Evolutionary conservation across 2,113 vertebrate species (phyloP).

Genomic region (Colaptes auratus): DNA sequence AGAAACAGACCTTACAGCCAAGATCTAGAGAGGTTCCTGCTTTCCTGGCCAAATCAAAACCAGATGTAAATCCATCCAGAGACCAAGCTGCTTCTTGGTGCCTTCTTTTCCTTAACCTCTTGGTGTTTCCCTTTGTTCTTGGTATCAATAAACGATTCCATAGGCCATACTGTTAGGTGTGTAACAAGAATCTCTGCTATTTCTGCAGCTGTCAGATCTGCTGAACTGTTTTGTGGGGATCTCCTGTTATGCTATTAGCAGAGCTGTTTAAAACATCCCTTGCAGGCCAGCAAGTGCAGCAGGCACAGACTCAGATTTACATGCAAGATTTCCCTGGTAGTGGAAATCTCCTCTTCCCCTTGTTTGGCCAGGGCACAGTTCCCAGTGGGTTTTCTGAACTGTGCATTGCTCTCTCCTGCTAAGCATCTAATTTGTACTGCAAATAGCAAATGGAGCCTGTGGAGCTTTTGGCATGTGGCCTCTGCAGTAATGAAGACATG

Average conservation of each 20-base stretch:
- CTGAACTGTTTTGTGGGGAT: background rate
- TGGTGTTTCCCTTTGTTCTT: background rate
- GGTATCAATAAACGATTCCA: background rate
- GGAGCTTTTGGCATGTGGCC: background rate
- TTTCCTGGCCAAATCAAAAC: background rate
- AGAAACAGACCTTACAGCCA: background rate
- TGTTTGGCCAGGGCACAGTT: background rate
- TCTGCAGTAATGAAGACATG: background rate
- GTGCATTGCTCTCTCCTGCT: background rate
- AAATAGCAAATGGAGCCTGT: background rate
- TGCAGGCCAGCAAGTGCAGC: fast-evolving
- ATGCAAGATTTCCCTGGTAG: background rate
- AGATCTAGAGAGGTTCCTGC: background rate
- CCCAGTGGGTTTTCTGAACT: background rate
- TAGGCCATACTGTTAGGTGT: background rate
- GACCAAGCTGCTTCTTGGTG: background rate
- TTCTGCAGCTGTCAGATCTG: background rate
- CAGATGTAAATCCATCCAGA: background rate
- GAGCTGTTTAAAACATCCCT: background rate
- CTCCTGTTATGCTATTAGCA: background rate
- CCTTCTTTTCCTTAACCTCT: background rate
- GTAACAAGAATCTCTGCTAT: background rate
- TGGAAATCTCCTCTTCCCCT: background rate
- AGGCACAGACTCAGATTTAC: background rate
- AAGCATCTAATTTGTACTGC: background rate